Evolutionary conservation across 2,888 invertebrate genomes (phyloP), one percentile per base, ranked within the genome.

Genomic region (Disparrhopalites patrizii): DNA sequence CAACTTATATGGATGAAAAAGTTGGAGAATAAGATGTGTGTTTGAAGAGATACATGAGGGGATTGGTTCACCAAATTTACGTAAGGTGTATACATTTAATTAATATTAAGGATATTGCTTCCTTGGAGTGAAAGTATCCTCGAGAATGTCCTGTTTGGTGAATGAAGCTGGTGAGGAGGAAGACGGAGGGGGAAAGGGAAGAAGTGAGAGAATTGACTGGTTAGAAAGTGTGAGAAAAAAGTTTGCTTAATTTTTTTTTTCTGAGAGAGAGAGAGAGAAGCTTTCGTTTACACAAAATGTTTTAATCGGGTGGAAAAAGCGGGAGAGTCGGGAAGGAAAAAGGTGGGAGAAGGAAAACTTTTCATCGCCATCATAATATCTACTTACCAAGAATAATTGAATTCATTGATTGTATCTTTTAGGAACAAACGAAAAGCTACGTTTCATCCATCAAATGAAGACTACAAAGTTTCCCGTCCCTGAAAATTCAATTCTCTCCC

Each of bases 391-490:
- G 56, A 56, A 36, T 33, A 56, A 56, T 56, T 56, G 56, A 56
- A 56, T 56, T 23, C 56, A 56, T 56, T 56, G 56, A 56, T 56
- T 56, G 56, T 56, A 56, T 56, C 56, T 15, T n/a, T n/a, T 23
- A 28, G 15, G 52, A 25, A 7, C 23, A 52, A 3, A 27, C 2
- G 52, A 28, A 52, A 8, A 5, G 4, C n/a, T 10, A n/a, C 4
- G 43, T 43, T 15, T 20, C 43, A n/a, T 43, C 43, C 43, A 43
- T n/a, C 25, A 38, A 38, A 36, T 56, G n/a, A 18, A 38, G 36
- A 25, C 25, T 40, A 56, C 20, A 10, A 36, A 38, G 25, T 25
- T 56, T 56, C 40, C 36, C 13, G 20, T 56, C 25, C 10, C 56
- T 38, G 13, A 52, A n/a, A 52, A 52, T 52, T 52, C 28, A 52